Evolutionary conservation across 2,888 invertebrate species (phyloP), one percentile per base, ranked within the genome.

Genomic region (Ditula angustiorana): DNA sequence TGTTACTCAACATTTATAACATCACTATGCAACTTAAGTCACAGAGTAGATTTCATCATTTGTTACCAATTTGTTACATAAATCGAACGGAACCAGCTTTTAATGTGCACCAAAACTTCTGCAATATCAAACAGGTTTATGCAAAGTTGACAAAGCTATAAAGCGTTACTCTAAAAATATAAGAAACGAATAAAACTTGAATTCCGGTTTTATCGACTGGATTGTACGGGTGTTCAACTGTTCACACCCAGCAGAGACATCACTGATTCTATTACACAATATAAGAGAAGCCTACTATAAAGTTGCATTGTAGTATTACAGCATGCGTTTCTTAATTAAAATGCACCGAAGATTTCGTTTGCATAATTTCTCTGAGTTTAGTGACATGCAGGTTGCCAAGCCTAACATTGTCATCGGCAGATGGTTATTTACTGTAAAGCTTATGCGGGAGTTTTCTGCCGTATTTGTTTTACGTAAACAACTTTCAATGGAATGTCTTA

Each of bases 401-500:
- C 33, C 24, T 16, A 30, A 23, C 8, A 5, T 19, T 46, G 44
- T 26, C 41, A 24, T 7, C 23, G 37, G 16, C 62, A 33, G 53
- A 24, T 46, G n/a, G 7, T 37, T 47, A 47, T 55, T 62, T 62
- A 49, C 49, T n/a, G 50, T 13, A 57, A 49, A 58, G 37, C 30
- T 59, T 46, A 58, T 35, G 26, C 30, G 11, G n/a, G 16, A 16
- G 57, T 46, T 64, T 58, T 33, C 63, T 59, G 23, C 59, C 11
- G 37, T 37, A 21, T 64, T 64, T 64, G 44, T 50, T 59, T 64
- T 59, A 64, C 58, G 64, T 64, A 64, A 64, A 64, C 59, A 53
- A 53, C 59, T 64, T 59, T 64, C 58, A 52, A 59, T 64, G 52
- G 35, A 63, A 62, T 59, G 33, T 35, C 64, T 53, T 46, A 28